Percentiles rank a stretch among this genome's conserved stretches.
phyloP scores from a whole-genome alignment of 2,888 invertebrate species.

The Sphaerophoria rueppellii region DNA sequence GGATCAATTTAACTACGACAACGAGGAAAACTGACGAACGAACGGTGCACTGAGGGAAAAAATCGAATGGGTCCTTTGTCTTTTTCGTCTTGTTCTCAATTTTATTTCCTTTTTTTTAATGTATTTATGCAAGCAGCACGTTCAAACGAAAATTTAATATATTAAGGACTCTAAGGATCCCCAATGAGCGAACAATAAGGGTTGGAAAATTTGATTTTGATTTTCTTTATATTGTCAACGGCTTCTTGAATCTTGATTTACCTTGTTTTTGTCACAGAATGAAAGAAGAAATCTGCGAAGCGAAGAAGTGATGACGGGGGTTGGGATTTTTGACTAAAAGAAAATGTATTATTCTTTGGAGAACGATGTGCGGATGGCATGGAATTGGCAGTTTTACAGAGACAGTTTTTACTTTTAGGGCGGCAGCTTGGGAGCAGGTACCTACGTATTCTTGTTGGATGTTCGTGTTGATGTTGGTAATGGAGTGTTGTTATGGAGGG shows the following conservation, averaged over 20 bases:
- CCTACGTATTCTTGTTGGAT: not conserved
- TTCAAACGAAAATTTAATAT: slow-evolving; percentile 76
- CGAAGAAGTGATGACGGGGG: not conserved
- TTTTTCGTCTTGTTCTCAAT: slow-evolving; percentile 45
- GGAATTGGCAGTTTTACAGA: slow-evolving; percentile 58
- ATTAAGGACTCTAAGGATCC: slow-evolving; percentile 74
- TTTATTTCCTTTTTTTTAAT: slow-evolving; percentile 59
- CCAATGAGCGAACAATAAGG: slow-evolving; percentile 74
- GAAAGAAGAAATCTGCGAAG: slow-evolving; percentile 34
- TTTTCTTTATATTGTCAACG: slow-evolving; percentile 74
- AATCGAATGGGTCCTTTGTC: slow-evolving; percentile 68
- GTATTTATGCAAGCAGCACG: slow-evolving; percentile 75
- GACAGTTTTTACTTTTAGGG: slow-evolving; percentile 36
- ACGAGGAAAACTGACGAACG: slow-evolving; percentile 20
- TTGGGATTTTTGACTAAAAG: not conserved
- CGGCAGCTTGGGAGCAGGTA: slow-evolving; percentile 50
- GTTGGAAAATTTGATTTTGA: slow-evolving; percentile 75
- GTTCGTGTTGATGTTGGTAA: slow-evolving; percentile 18
- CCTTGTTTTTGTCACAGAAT: slow-evolving; percentile 57
- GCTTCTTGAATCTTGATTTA: slow-evolving; percentile 74
- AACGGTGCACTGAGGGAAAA: slow-evolving; percentile 39
- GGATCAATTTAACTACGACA: slow-evolving; percentile 66
- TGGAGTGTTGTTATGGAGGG: slow-evolving; percentile 24
- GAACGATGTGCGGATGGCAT: slow-evolving; percentile 63
- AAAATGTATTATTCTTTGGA: slow-evolving; percentile 36